Conservation (phyloP, 1,140 invertebrate genomes). For the Plectrocnemia conspersa region DNA sequence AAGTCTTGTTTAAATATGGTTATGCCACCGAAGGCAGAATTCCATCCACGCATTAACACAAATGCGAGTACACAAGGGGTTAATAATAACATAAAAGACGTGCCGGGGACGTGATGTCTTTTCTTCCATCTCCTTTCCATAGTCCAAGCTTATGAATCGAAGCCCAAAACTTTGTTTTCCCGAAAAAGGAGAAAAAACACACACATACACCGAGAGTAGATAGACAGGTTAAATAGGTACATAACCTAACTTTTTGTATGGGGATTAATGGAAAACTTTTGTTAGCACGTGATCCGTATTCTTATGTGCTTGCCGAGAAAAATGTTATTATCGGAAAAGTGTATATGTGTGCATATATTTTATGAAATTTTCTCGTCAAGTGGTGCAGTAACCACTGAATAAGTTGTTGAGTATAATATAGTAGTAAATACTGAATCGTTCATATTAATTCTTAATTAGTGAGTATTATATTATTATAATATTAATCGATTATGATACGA, state of each 20-base stretch:
- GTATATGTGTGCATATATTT: too few species aligned
- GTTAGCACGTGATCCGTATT: slow-evolving; percentile 14
- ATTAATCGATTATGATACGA: too few species aligned
- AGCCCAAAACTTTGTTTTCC: slow-evolving; percentile 12
- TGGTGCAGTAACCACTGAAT: too few species aligned
- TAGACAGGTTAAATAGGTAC: slow-evolving; percentile 24
- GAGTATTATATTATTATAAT: too few species aligned
- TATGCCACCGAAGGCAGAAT: not conserved
- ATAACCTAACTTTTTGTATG: slow-evolving; percentile 21
- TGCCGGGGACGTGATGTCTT: slow-evolving; percentile 15
- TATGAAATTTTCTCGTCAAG: too few species aligned
- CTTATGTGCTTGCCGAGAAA: not conserved
- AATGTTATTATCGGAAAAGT: too few species aligned
- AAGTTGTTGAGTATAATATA: too few species aligned
- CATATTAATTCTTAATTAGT: too few species aligned
- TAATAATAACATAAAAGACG: slow-evolving; percentile 14
- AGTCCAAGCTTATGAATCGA: slow-evolving; percentile 20
- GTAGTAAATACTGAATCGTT: too few species aligned
- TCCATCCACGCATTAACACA: not conserved
- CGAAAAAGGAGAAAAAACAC: too few species aligned
- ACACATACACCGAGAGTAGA: too few species aligned
- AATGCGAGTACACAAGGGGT: not conserved
- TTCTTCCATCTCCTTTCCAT: slow-evolving; percentile 13
- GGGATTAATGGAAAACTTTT: slow-evolving; percentile 23
- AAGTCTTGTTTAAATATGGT: not conserved